These are phyloP conservation scores for Apogon talboti DNA, from an alignment of 2,797 vertebrate genomes.

Conservation along the genomic window DNA sequence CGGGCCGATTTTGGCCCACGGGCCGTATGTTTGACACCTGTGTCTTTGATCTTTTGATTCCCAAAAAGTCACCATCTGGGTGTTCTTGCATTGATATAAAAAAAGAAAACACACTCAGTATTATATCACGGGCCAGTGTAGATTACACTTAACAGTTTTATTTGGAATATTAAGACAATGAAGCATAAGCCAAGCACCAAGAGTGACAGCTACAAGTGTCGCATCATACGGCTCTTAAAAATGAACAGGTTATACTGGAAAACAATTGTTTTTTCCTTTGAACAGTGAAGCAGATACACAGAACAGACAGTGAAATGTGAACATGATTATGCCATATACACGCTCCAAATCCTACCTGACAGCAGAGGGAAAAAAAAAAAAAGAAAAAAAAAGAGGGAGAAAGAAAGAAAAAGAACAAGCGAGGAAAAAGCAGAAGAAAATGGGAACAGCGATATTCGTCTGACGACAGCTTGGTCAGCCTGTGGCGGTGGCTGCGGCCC, in stretches of 20 bases:
- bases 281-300: slow-evolving; percentile 74
- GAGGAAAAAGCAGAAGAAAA: slow-evolving; percentile 51
- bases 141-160: slow-evolving; percentile 88
- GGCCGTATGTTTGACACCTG: too few species aligned
- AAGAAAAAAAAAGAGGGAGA: slow-evolving; percentile 10
- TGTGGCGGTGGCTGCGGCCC: slow-evolving; percentile 58
- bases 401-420: slow-evolving; percentile 16
- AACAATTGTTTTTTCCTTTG: slow-evolving; percentile 62
- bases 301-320: slow-evolving; percentile 80
- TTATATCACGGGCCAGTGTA: slow-evolving; percentile 68
- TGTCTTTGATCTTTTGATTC: too few species aligned
- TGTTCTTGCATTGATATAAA: not conserved
- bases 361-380: slow-evolving; percentile 45
- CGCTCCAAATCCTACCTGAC: slow-evolving; percentile 76
- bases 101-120: slow-evolving; percentile 35
- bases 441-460: slow-evolving; percentile 66
- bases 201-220: slow-evolving; percentile 87
- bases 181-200: slow-evolving; percentile 89
- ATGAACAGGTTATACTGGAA: slow-evolving; percentile 83
- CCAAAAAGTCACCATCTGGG: too few species aligned
- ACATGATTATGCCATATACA: slow-evolving; percentile 80
- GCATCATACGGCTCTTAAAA: slow-evolving; percentile 83
- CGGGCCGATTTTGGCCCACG: too few species aligned
- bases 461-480: slow-evolving; percentile 63
- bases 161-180: slow-evolving; percentile 91